Base-by-base conservation (phyloP, 2,797 vertebrate genomes). In the Thaleichthys pacificus region DNA sequence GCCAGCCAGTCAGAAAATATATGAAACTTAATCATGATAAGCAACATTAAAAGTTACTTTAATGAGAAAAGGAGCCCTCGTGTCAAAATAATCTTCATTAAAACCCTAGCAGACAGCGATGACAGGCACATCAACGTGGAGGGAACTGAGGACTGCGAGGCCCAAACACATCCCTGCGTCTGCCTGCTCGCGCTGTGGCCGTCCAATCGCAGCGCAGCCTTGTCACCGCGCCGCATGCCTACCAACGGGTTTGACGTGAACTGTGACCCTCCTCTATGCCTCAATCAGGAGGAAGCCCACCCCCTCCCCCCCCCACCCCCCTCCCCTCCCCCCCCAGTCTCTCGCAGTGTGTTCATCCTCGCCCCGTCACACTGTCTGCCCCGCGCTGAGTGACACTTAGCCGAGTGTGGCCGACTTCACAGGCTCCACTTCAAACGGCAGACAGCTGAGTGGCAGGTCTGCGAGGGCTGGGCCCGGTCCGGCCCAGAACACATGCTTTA, bases 371-470 rank as follows among this genome's bases (percentile, higher is more conserved):
- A 35, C 7, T 35, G 32, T 35, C 32, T 35, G 32, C 32, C 7
- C 64, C 12, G 58, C 3, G 80, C 64, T 88, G 89, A 86, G 81
- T 88, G 89, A 90, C 89, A 89, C 85, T 82, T 82, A 72, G 78
- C 81, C 77, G 84, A 82, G 79, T 85, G 84, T 85, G 66, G 82
- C 87, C 86, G 66, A 83, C 87, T 87, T 89, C 85, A 87, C 82
- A 82, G 83, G 70, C 74, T 85, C 78, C 70, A 73, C 87, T 86
- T 90, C 80, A 85, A 87, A 88, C 77, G 21, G 4, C 71, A 69
- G 74, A 85, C 83, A 79, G 77, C 58, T 90, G 89, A 92, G 74
- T 88, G 93, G 91, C 90, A 83, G 88, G 78, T 79, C 72, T 62
- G 85, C 51, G 89, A 86, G 80, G 65, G 63, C 71, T 35, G 65